Conservation (phyloP, 1,140 invertebrate genomes). For the Eulimnadia texana region DNA sequence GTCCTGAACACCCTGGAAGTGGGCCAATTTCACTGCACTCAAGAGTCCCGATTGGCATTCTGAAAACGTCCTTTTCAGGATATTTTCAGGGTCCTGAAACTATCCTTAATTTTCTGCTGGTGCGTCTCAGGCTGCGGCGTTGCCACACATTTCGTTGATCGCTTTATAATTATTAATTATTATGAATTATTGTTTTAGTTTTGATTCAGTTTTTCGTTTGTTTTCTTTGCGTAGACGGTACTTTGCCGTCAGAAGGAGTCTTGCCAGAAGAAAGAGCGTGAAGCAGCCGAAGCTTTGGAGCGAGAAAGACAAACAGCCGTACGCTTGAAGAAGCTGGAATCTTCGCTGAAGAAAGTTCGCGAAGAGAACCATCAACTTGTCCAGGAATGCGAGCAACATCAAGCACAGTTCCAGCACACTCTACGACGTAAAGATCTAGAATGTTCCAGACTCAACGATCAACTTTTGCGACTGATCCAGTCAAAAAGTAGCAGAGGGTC, state of each 20-base stretch:
- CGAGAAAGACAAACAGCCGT: not conserved
- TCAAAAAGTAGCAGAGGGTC: not conserved
- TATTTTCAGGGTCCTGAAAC: too few relatives aligned
- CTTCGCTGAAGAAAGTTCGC: not conserved
- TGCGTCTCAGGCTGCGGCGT: too few relatives aligned
- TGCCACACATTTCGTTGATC: too few relatives aligned
- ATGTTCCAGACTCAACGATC: not conserved
- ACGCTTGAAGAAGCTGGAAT: not conserved
- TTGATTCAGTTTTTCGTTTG: too few relatives aligned
- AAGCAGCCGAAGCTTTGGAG: constrained; percentile 9
- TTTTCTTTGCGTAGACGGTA: too few relatives aligned
- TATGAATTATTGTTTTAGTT: too few relatives aligned
- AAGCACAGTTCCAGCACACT: constrained; percentile 3
- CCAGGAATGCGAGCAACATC: constrained; percentile 8
- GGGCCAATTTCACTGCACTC: too few relatives aligned
- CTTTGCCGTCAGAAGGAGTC: not conserved
- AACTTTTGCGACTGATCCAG: not conserved
- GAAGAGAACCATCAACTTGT: constrained; percentile 6
- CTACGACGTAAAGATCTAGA: constrained; percentile 1
- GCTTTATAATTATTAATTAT: too few relatives aligned
- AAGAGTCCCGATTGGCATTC: too few relatives aligned
- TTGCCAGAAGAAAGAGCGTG: not conserved
- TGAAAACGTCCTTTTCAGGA: too few relatives aligned
- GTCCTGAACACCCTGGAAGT: too few relatives aligned
- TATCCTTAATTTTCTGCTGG: too few relatives aligned